A percentile compares a stretch with the other conserved stretches of the same genome.
Evolutionary conservation across 2,113 vertebrate genomes (phyloP).

Genomic region (Mus pahari): DNA sequence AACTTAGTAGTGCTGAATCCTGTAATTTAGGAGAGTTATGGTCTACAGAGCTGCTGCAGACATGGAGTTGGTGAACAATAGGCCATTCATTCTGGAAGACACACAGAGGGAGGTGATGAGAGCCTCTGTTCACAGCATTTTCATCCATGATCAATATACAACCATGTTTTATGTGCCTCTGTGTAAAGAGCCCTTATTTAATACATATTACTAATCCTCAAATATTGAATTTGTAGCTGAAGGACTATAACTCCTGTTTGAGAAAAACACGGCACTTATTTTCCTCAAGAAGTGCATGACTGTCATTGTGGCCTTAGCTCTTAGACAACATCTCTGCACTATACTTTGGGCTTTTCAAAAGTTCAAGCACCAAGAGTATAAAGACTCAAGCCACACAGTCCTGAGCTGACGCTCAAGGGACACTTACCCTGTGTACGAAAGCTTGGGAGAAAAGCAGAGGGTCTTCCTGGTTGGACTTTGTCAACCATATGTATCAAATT

Average conservation of each 20-base stretch:
- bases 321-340: neutral
- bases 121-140: neutral
- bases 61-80: neutral
- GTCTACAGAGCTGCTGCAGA: neutral
- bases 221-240: neutral
- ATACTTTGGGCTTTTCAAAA: neutral
- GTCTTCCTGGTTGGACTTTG: fast-evolving
- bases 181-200: neutral
- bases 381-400: neutral
- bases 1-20: neutral
- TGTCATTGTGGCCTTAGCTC: neutral
- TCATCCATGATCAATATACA: neutral
- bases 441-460: neutral
- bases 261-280: neutral
- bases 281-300: neutral
- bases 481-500: neutral
- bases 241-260: neutral
- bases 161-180: neutral
- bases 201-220: neutral
- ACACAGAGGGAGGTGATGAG: too few relatives aligned
- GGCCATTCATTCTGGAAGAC: neutral
- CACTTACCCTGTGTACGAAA: neutral
- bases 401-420: neutral
- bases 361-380: neutral
- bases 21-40: neutral